phyloP scores from a whole-genome alignment of 1,140 invertebrate species.

The Mactra quadrangularis region DNA sequence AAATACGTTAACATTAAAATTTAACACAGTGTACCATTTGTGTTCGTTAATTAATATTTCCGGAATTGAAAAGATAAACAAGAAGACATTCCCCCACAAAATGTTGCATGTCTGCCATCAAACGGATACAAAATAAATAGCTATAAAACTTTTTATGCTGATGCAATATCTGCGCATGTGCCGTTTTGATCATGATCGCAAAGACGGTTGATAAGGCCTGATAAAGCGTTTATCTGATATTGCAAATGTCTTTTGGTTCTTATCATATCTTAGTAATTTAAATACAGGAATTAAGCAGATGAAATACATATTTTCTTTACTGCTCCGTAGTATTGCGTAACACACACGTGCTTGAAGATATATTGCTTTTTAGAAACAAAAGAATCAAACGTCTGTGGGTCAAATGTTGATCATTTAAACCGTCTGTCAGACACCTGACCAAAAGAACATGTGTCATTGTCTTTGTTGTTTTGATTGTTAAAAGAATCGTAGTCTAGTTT shows the following conservation, averaged over 20 bases:
- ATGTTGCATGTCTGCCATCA: no score
- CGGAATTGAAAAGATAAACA: no score
- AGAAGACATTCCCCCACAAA: no score
- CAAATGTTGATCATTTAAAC: neutral
- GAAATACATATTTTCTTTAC: slow-evolving; percentile 20
- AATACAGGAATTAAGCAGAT: slow-evolving; percentile 29
- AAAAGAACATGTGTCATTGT: neutral
- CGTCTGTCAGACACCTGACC: slow-evolving; percentile 25
- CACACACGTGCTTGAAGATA: slow-evolving; percentile 3
- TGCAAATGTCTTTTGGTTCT: slow-evolving; percentile 31
- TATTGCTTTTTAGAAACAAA: neutral
- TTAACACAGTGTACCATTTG: no score
- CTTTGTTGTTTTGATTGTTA: neutral
- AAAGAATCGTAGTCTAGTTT: no score
- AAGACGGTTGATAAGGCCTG: slow-evolving; percentile 8
- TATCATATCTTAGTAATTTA: slow-evolving; percentile 34
- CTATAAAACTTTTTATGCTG: neutral
- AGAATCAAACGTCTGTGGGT: neutral
- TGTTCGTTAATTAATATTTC: no score
- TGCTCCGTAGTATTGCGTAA: slow-evolving; percentile 15
- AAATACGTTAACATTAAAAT: no score
- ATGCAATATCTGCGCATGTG: slow-evolving; percentile 40
- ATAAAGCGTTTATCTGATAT: slow-evolving; percentile 45
- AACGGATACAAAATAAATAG: slow-evolving; percentile 15
- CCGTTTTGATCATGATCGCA: slow-evolving; percentile 25